These are phyloP conservation scores for Sceloporus undulatus DNA, from an alignment of 2,113 vertebrate species.

Conservation along the genomic window DNA sequence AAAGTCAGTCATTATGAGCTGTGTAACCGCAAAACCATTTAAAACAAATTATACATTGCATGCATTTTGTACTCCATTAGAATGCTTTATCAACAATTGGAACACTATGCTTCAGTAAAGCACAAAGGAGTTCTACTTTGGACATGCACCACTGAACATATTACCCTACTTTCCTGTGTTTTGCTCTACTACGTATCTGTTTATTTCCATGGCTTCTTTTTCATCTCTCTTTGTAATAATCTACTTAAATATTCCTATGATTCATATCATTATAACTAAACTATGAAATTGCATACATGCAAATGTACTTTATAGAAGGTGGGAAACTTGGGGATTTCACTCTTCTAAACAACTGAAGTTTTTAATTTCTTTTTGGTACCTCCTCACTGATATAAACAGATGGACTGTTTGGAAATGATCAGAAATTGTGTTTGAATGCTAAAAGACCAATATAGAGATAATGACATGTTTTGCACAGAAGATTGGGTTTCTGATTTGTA, in stretches of 20 bases:
- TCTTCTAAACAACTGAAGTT: not conserved
- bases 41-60: not conserved
- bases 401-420: not conserved
- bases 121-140: conserved; percentile 6
- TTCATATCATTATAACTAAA: not conserved
- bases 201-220: not conserved
- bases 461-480: too few species aligned
- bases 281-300: not conserved
- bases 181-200: not conserved
- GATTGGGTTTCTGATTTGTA: too few species aligned
- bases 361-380: not conserved
- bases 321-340: not conserved
- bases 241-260: not conserved
- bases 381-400: too few species aligned
- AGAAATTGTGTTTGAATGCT: not conserved
- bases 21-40: not conserved
- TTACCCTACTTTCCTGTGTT: not conserved
- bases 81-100: not conserved
- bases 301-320: not conserved
- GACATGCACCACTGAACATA: not conserved
- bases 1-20: not conserved
- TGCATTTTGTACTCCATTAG: conserved; percentile 10
- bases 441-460: too few species aligned
- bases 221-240: not conserved
- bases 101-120: conserved; percentile 2